Percentiles rank a stretch among this genome's conserved stretches.
phyloP scores from a whole-genome alignment of 37 sponge, comb jelly and placozoan species.

The Crambe crambe region DNA sequence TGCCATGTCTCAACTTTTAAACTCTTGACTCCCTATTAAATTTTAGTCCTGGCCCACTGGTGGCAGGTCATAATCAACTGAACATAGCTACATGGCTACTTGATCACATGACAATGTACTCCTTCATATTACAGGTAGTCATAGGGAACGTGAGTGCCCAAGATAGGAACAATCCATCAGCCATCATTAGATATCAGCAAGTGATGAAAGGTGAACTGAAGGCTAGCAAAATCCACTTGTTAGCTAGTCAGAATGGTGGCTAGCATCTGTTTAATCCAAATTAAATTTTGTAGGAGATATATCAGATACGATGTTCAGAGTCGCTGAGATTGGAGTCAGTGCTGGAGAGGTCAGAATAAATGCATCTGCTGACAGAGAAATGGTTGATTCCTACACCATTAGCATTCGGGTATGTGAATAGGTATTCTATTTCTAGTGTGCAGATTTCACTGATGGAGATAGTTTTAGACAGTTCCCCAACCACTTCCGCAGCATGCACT shows the following conservation, averaged over 20 bases:
- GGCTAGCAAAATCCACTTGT: not conserved
- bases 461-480: too few species aligned
- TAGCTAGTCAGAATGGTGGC: not conserved
- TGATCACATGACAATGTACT: too few species aligned
- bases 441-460: not conserved
- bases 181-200: not conserved
- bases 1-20: too few species aligned
- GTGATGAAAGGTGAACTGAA: not conserved
- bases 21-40: too few species aligned
- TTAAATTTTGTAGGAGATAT: not conserved
- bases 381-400: constrained; percentile 4
- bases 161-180: not conserved
- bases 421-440: not conserved
- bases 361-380: constrained; percentile 23
- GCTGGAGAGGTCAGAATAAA: constrained; percentile 40
- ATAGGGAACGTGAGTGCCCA: not conserved
- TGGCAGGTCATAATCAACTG: too few species aligned
- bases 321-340: constrained; percentile 30
- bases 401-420: not conserved
- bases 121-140: not conserved
- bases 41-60: too few species aligned
- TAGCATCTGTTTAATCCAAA: not conserved
- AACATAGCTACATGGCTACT: too few species aligned
- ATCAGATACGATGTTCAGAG: not conserved
- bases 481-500: too few species aligned